Conservation (phyloP, 2,888 invertebrate genomes). For the Macaria notata region DNA sequence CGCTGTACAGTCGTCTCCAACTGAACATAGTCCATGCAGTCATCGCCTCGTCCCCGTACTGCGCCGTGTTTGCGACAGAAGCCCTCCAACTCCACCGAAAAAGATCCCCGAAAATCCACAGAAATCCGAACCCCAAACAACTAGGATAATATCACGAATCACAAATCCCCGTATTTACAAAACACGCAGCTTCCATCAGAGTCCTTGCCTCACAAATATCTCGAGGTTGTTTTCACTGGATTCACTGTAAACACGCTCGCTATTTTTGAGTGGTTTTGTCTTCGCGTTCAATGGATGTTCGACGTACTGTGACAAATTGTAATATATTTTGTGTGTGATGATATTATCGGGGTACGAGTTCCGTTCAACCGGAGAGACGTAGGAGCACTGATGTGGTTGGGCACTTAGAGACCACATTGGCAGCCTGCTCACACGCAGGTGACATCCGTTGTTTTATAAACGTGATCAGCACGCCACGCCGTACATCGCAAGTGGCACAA, state of each 20-base stretch:
- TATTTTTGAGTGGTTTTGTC: slow-evolving; percentile 27
- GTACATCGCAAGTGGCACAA: slow-evolving; percentile 51
- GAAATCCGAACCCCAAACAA: neutral
- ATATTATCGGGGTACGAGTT: slow-evolving; percentile 41
- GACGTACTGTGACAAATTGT: slow-evolving; percentile 4
- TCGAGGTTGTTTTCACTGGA: slow-evolving; percentile 24
- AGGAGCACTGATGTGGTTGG: slow-evolving; percentile 58
- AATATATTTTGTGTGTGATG: slow-evolving; percentile 29
- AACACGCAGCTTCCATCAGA: slow-evolving; percentile 27
- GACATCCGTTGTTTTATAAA: slow-evolving; percentile 71
- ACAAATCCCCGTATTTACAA: slow-evolving; percentile 13
- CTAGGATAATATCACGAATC: slow-evolving; percentile 10
- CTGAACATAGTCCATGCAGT: slow-evolving; percentile 80
- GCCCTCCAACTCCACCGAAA: slow-evolving; percentile 3
- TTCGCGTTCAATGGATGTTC: slow-evolving; percentile 15
- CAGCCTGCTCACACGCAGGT: slow-evolving; percentile 67
- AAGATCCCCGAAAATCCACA: slow-evolving; percentile 9
- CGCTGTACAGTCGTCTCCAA: slow-evolving; percentile 73
- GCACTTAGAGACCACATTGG: slow-evolving; percentile 55
- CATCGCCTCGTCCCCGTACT: slow-evolving; percentile 78
- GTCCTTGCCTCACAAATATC: slow-evolving; percentile 28
- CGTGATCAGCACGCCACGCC: slow-evolving; percentile 62
- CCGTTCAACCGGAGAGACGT: slow-evolving; percentile 59
- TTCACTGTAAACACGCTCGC: slow-evolving; percentile 16
- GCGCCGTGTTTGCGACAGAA: slow-evolving; percentile 64